Base-by-base conservation (phyloP, 2,797 vertebrate species). In the Fistularia tabacaria region DNA sequence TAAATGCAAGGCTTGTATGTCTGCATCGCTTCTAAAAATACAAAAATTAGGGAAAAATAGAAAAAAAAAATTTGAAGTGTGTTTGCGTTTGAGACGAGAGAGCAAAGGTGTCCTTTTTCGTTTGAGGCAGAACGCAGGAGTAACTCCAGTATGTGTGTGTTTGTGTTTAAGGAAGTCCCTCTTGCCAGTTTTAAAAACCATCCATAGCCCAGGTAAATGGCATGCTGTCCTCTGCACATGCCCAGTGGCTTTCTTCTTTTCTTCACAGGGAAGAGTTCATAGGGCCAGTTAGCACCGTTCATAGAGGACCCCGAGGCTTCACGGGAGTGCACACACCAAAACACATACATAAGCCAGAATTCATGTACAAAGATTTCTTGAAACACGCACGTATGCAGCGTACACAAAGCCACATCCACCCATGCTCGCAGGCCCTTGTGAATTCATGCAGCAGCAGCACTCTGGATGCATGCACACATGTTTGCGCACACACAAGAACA, bases 161-260 rank as follows among this genome's bases (percentile, higher is more conserved):
- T 41, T 62, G 66, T 71, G 51, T 71, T 75, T 38, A 14, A 62
- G 54, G 37, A 65, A 69, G 72, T 85, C 79, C 78, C 74, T 74
- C 70, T 71, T 87, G 85, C 79, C 81, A 80, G 82, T 74, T 84
- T 85, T 73, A 79, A 85, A 84, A 87, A 82, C 56, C 74, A 83
- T 80, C 71, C 68, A 59, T 76, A 77, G 75, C 78, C 82, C 87
- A 90, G 89, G 89, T 91, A 91, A 90, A 90, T 90, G 89, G 89
- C 88, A 86, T 73, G 81, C 78, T 79, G 88, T 91, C 90, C 87
- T 91, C 83, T 85, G 87, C 80, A 84, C 83, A 79, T 87, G 88
- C 87, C 88, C 83, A 73, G 81, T 86, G 78, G 83, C 80, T 79
- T 81, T 88, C 77, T 83, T 80, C 87, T 78, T 82, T 82, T 84